A percentile compares a stretch with the other conserved stretches of the same genome.
These are phyloP conservation scores for Paedocypris micromegethes DNA, from an alignment of 2,797 vertebrate genomes.

Conservation along the genomic window DNA sequence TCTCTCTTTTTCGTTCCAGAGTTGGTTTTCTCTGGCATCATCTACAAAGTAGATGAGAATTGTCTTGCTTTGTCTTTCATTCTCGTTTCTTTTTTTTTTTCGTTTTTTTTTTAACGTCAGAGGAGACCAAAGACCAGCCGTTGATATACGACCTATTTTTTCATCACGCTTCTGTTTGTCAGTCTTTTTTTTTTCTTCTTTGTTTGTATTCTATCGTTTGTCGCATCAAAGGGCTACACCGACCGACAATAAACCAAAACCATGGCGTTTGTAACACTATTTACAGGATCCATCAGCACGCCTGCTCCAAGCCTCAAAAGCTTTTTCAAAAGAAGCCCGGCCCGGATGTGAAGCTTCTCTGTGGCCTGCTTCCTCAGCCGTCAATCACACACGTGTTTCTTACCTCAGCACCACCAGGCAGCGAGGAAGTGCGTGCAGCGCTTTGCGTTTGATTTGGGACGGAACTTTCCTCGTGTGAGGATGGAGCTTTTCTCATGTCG, in stretches of 20 bases:
- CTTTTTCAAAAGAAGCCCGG: conserved; percentile 9
- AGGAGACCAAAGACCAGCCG: conserved; percentile 56
- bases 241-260: conserved; percentile 46
- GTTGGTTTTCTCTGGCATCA: conserved; percentile 9
- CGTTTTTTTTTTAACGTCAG: conserved; percentile 32
- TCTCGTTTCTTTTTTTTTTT: conserved; percentile 31
- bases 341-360: conserved; percentile 17
- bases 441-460: no score
- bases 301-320: conserved; percentile 21
- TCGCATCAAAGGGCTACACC: conserved; percentile 52
- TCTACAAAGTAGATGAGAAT: conserved; percentile 25
- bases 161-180: conserved; percentile 28
- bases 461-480: no score
- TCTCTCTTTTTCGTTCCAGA: not conserved
- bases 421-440: no score
- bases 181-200: not conserved
- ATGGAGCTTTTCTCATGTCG: no score
- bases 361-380: conserved; percentile 11
- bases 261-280: conserved; percentile 26
- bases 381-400: conserved; percentile 35
- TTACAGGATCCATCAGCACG: conserved; percentile 15
- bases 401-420: conserved; percentile 23
- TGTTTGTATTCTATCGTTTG: conserved; percentile 13
- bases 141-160: conserved; percentile 44
- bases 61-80: conserved; percentile 25